Conservation (phyloP, 2,113 vertebrate species). For the Epinephelus cyanopodus region DNA sequence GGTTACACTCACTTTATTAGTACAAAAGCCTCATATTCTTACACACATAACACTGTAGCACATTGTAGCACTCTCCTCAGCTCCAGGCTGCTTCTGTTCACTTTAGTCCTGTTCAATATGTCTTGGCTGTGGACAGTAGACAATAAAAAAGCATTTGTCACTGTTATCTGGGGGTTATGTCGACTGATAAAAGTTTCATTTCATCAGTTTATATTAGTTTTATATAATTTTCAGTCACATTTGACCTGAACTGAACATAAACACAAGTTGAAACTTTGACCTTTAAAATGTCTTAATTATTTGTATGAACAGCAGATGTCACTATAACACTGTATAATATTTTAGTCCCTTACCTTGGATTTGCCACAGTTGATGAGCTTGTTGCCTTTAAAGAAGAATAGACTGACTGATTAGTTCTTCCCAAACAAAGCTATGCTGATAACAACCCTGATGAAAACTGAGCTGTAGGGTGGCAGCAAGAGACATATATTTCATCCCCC, state of each 20-base stretch:
- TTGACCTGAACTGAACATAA: not conserved
- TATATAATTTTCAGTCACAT: not conserved
- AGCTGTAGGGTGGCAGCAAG: not conserved
- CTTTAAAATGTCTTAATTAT: not conserved
- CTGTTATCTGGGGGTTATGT: not conserved
- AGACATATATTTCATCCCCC: not conserved
- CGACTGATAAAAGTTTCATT: not conserved
- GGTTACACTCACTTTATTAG: constrained; percentile 58
- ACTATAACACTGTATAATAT: constrained; percentile 1
- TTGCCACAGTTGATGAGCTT: constrained; percentile 78
- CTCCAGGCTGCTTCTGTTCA: not conserved
- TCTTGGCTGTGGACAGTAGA: constrained; percentile 48
- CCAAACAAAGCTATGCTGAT: constrained; percentile 1
- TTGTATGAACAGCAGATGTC: constrained; percentile 58
- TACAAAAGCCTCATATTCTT: constrained; percentile 59
- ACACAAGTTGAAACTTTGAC: not conserved
- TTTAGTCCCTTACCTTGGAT: constrained; percentile 63
- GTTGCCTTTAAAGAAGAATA: constrained; percentile 75
- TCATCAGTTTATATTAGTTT: not conserved
- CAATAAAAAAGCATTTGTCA: not conserved
- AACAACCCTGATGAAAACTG: not conserved
- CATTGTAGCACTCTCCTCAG: not conserved
- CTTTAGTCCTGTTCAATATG: constrained; percentile 34
- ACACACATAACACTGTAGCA: constrained; percentile 45
- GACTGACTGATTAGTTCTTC: constrained; percentile 7